These are phyloP conservation scores for Ectobius pallidus DNA, from an alignment of 2,888 invertebrate species.

Conservation along the genomic window DNA sequence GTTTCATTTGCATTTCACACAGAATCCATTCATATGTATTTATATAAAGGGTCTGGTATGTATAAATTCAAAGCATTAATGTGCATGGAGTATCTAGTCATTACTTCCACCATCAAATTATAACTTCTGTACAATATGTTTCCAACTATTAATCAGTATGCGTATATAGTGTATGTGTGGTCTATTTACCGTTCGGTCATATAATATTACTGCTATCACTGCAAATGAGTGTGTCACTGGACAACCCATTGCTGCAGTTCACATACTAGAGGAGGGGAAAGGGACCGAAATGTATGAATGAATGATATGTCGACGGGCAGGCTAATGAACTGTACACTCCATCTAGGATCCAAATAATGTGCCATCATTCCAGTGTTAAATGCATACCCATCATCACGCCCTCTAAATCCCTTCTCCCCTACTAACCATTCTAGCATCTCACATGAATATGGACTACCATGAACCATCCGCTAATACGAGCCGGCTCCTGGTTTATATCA, in stretches of 20 bases:
- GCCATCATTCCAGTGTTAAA: slow-evolving; percentile 7
- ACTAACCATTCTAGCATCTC: background rate
- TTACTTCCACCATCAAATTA: background rate
- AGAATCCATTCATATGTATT: background rate
- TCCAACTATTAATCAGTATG: slow-evolving; percentile 16
- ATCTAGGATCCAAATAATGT: slow-evolving; percentile 4
- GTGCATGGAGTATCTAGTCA: background rate
- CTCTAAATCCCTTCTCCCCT: background rate
- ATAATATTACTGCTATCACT: slow-evolving; percentile 20
- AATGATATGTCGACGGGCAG: background rate
- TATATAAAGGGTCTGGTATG: background rate
- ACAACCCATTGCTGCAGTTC: background rate
- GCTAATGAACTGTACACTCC: slow-evolving; percentile 18
- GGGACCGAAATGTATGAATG: slow-evolving; percentile 6
- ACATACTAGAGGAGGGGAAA: no score
- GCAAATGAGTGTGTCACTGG: background rate
- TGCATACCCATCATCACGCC: slow-evolving; percentile 4
- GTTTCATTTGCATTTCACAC: background rate
- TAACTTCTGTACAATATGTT: background rate
- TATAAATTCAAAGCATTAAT: background rate
- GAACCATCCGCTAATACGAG: background rate
- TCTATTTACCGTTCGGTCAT: background rate
- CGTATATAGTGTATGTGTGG: background rate
- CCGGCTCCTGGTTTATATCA: background rate
- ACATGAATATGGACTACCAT: slow-evolving; percentile 16